These are phyloP conservation scores for Macrochelys suwanniensis DNA, from an alignment of 2,797 vertebrate genomes.

Conservation along the genomic window DNA sequence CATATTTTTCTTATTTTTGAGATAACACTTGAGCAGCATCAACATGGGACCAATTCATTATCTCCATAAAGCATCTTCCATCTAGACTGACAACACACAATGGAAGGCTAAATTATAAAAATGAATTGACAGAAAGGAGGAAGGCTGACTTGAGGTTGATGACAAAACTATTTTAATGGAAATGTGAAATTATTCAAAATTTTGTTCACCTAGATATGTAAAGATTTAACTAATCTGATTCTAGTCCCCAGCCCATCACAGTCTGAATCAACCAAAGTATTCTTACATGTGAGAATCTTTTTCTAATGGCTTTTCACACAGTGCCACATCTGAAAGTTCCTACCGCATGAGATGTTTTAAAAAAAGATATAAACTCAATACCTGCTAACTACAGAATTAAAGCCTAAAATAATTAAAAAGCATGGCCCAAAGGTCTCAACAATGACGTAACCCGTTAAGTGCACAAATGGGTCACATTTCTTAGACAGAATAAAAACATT, in stretches of 20 bases:
- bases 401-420: conserved; percentile 58
- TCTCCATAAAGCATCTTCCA: conserved; percentile 71
- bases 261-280: conserved; percentile 61
- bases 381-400: conserved; percentile 67
- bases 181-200: conserved; percentile 78
- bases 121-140: conserved; percentile 76
- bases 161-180: conserved; percentile 79
- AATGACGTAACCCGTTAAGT: conserved; percentile 21
- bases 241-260: conserved; percentile 62
- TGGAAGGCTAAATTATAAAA: conserved; percentile 73
- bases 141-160: conserved; percentile 74
- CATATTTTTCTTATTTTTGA: conserved; percentile 65
- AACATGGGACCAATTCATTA: conserved; percentile 75
- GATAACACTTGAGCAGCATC: conserved; percentile 44
- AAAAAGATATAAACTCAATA: conserved; percentile 58
- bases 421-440: conserved; percentile 59
- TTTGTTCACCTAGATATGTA: conserved; percentile 66
- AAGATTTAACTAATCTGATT: conserved; percentile 72
- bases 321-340: conserved; percentile 55
- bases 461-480: neutral
- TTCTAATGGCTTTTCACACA: conserved; percentile 65
- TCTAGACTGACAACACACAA: conserved; percentile 75
- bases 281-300: conserved; percentile 26
- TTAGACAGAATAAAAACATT: conserved; percentile 8
- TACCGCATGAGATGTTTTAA: conserved; percentile 68